Conservation (phyloP, 2,113 vertebrate genomes). For the Hydrochoerus hydrochaeris region DNA sequence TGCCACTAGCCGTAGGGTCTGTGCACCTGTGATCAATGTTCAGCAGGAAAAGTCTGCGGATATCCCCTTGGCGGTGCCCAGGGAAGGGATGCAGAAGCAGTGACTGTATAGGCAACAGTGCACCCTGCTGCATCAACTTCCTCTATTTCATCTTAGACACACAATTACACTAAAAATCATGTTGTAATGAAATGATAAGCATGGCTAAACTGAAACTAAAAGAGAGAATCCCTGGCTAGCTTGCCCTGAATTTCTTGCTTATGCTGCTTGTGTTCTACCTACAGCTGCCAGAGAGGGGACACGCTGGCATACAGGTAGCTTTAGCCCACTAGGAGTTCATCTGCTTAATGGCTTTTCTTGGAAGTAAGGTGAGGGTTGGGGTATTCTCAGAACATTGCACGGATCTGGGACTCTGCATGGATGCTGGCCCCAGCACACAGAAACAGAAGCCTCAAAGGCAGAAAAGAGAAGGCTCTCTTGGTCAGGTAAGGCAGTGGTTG, state of each 20-base stretch:
- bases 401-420: not conserved
- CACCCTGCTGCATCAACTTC: not conserved
- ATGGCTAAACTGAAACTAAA: not conserved
- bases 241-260: not conserved
- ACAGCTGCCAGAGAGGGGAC: not conserved
- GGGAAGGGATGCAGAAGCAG: not conserved
- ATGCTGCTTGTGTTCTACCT: not conserved
- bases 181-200: not conserved
- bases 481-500: no score
- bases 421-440: not conserved
- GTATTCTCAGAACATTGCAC: not conserved
- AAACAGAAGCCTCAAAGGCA: not conserved
- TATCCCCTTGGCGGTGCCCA: not conserved
- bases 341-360: not conserved
- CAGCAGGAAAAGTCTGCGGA: not conserved
- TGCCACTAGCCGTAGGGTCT: rapidly evolving
- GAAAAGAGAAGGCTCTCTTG: not conserved
- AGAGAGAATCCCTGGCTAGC: not conserved
- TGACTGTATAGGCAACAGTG: not conserved
- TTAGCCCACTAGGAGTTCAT: not conserved
- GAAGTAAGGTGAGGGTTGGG: not conserved
- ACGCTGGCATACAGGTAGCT: not conserved
- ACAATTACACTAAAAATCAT: not conserved
- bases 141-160: not conserved
- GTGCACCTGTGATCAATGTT: rapidly evolving